Conservation (phyloP, 2,888 invertebrate species). For the Himalopsyche tibetana region DNA sequence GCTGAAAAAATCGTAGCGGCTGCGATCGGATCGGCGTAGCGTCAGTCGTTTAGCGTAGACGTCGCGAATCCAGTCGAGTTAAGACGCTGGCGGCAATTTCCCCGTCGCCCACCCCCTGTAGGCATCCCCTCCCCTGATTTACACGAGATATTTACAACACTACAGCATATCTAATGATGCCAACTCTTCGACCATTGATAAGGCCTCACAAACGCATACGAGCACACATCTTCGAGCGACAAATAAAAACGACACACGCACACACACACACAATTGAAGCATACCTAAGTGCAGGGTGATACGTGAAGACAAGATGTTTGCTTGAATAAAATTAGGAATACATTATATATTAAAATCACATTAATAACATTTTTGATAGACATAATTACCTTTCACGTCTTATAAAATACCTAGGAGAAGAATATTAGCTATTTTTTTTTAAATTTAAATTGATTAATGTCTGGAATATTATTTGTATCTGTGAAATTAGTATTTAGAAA, state of each 20-base stretch:
- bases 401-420: too few species aligned
- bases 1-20: too few species aligned
- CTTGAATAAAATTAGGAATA: too few species aligned
- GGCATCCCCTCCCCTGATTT: conserved; percentile 44
- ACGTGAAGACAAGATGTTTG: background rate
- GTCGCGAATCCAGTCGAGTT: background rate
- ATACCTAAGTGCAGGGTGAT: background rate
- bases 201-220: conserved; percentile 33
- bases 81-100: conserved; percentile 31
- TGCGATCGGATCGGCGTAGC: background rate
- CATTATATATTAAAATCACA: too few species aligned
- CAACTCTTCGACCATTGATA: conserved; percentile 44
- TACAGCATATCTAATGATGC: conserved; percentile 52
- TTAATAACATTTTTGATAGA: too few species aligned
- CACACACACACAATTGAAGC: background rate
- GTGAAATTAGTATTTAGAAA: too few species aligned
- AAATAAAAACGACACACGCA: conserved; percentile 36
- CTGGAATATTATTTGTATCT: too few species aligned
- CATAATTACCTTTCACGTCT: too few species aligned
- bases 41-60: conserved; percentile 4
- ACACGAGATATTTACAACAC: conserved; percentile 55
- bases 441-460: too few species aligned
- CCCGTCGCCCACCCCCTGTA: conserved; percentile 5
- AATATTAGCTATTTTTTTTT: too few species aligned
- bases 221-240: conserved; percentile 17